Percentiles rank a stretch among this genome's conserved stretches.
These are phyloP conservation scores for Rhopalosiphum nymphaeae DNA, from an alignment of 2,888 invertebrate genomes.

Conservation along the genomic window DNA sequence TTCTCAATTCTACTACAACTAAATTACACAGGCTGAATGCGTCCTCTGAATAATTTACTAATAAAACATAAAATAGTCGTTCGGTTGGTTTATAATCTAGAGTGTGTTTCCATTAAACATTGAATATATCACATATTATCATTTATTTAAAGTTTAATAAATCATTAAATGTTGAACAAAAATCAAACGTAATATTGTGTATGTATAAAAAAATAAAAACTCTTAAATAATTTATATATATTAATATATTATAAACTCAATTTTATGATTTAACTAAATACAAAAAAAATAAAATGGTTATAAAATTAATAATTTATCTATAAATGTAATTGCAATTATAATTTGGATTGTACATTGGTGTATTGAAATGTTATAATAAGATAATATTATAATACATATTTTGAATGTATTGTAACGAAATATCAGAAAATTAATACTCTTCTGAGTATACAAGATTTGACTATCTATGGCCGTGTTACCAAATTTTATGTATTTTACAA, in stretches of 20 bases:
- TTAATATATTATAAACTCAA: background rate
- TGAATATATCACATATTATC: background rate
- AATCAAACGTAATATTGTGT: background rate
- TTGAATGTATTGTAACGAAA: background rate
- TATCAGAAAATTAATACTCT: background rate
- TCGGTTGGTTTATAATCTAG: background rate
- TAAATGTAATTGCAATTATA: background rate
- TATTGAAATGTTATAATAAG: background rate
- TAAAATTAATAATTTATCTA: background rate
- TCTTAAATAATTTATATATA: background rate
- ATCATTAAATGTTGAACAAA: background rate
- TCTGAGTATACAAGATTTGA: background rate
- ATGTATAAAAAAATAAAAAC: background rate
- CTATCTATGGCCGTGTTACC: background rate
- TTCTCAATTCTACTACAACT: background rate
- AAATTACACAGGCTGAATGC: background rate
- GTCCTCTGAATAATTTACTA: background rate
- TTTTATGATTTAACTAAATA: background rate
- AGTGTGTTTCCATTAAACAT: background rate
- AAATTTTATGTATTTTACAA: background rate
- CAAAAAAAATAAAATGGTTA: background rate
- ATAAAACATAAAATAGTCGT: constrained; percentile 4
- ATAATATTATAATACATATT: background rate
- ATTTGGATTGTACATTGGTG: background rate
- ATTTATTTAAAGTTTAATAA: background rate